Base-by-base conservation (phyloP, 2,113 vertebrate genomes). In the Oreochromis spilurus region DNA sequence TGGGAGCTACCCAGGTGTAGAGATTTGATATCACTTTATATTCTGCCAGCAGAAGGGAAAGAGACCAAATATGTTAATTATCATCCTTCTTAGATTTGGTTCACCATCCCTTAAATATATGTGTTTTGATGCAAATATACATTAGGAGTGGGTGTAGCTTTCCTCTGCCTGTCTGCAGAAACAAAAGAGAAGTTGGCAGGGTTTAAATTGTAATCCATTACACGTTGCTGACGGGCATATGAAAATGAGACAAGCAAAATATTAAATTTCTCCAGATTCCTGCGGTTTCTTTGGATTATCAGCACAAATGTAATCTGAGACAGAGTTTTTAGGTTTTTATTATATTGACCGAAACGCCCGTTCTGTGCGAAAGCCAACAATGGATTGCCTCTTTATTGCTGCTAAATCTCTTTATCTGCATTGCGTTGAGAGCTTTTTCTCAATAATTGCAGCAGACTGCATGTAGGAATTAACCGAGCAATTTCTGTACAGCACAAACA, bases 401-500 rank as follows among this genome's bases (percentile, higher is more conserved):
- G 54, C 84, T 77, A 19, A 79, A 89, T 84, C 81, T 65, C 50
- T 84, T 70, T 50, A 48, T 89, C 82, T 84, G 83, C 45, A 60
- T 57, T 29, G 58, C 77, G n/a, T 40, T 89, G 83, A 79, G 88
- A 58, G 89, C 82, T 78, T 87, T 82, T 87, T 57, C 81, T 90
- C 81, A 7, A 77, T 77, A 36, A 78, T 80, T 29, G 84, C 81
- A 85, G 62, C 24, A 60, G 54, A 72, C 60, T 55, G 48, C 9
- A 1, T 57, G 79, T 26, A 78, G 81, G 83, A 93, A 94, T 94
- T 91, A 92, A 93, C 81, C 86, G 83, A 89, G 87, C 84, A 86
- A 84, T 94, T 94, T 94, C 84, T 86, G 88, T 31, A 81, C 78
- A 82, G 91, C 86, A 92, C 88, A 88, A 90, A 91, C 81, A 86